Conservation (phyloP, 2,888 invertebrate species). For the Lasiommata megera region DNA sequence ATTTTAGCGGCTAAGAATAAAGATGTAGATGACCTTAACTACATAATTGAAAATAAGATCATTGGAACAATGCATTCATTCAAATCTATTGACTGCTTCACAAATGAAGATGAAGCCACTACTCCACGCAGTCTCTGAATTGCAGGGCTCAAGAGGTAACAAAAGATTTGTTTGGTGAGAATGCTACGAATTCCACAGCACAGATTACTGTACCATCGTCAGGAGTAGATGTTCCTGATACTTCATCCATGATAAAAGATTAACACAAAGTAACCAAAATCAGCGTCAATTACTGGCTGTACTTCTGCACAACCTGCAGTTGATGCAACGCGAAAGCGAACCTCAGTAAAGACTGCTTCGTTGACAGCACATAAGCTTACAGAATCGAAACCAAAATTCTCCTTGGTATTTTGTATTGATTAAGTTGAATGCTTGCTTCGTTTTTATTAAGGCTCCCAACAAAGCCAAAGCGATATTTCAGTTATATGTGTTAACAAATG, state of each 20-base stretch:
- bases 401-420: conserved; percentile 30
- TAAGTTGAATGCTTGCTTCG: conserved; percentile 23
- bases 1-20: too few relatives aligned
- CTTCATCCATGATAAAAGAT: conserved; percentile 33
- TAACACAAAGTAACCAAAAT: too few relatives aligned
- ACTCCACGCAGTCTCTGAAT: conserved; percentile 32
- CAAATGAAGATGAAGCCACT: too few relatives aligned
- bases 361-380: conserved; percentile 1
- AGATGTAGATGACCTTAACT: too few relatives aligned
- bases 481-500: conserved; percentile 35
- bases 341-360: neutral
- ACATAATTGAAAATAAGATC: too few relatives aligned
- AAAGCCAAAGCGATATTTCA: conserved; percentile 29
- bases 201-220: conserved; percentile 31
- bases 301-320: too few relatives aligned
- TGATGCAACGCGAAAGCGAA: conserved; percentile 15
- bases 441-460: conserved; percentile 34
- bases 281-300: too few relatives aligned
- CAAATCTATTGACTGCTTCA: too few relatives aligned
- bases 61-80: too few relatives aligned
- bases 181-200: conserved; percentile 31
- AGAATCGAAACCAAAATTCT: conserved; percentile 26
- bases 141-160: conserved; percentile 34
- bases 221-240: conserved; percentile 32
- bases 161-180: conserved; percentile 34